Conservation (phyloP, 2,888 invertebrate species). For the Acrobasis suavella region DNA sequence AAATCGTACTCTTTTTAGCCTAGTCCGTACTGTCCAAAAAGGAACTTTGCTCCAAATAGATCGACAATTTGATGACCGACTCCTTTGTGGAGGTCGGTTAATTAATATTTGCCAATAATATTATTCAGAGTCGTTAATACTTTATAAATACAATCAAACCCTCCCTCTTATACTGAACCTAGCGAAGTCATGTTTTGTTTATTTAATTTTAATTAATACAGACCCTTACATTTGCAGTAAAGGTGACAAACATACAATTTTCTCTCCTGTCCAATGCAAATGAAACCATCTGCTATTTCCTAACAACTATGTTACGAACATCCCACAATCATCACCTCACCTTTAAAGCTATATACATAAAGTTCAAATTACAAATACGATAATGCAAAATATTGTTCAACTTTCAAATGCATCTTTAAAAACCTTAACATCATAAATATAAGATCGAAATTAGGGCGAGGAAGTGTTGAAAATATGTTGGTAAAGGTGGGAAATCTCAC, state of each 20-base stretch:
- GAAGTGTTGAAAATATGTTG: slow-evolving; percentile 21
- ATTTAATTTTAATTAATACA: slow-evolving; percentile 30
- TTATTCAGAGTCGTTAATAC: neutral
- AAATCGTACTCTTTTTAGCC: too few relatives aligned
- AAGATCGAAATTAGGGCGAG: slow-evolving; percentile 29
- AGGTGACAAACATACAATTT: slow-evolving; percentile 66
- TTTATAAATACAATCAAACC: slow-evolving; percentile 10
- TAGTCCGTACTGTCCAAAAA: too few relatives aligned
- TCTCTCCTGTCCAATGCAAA: slow-evolving; percentile 67
- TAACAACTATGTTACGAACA: slow-evolving; percentile 31
- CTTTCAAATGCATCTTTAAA: slow-evolving; percentile 22
- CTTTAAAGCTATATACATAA: slow-evolving; percentile 28
- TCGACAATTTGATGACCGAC: too few relatives aligned
- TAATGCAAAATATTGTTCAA: slow-evolving; percentile 24
- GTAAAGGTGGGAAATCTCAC: slow-evolving; percentile 46
- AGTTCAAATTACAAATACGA: slow-evolving; percentile 27
- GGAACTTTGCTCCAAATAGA: too few relatives aligned
- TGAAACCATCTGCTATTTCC: slow-evolving; percentile 56
- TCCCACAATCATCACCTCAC: slow-evolving; percentile 19
- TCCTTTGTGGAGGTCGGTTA: too few relatives aligned
- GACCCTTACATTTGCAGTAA: slow-evolving; percentile 33
- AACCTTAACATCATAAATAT: slow-evolving; percentile 11
- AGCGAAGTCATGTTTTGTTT: slow-evolving; percentile 26
- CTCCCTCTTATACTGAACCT: slow-evolving; percentile 2
- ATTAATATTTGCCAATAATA: too few relatives aligned